These are phyloP conservation scores for Anticlea derivata DNA, from an alignment of 2,888 invertebrate species.

Conservation along the genomic window DNA sequence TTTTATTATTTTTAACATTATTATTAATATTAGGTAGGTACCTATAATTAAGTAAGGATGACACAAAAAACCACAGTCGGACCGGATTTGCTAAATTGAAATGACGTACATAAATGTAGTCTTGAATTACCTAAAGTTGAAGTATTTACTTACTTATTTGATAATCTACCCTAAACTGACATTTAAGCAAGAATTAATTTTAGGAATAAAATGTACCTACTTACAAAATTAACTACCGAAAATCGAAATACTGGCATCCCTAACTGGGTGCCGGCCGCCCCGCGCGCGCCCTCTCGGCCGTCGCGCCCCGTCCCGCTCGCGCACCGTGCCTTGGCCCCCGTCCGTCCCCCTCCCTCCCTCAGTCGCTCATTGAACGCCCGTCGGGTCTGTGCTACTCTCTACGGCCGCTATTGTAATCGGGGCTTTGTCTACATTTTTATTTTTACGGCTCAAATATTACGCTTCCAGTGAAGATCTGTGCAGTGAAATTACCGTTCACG, in stretches of 20 bases:
- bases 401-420: constrained; percentile 63
- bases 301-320: constrained; percentile 37
- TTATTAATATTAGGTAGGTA: not conserved
- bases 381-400: constrained; percentile 64
- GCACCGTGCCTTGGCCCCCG: constrained; percentile 18
- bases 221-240: too few species aligned
- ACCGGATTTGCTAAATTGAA: too few species aligned
- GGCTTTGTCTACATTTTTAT: constrained; percentile 71
- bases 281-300: constrained; percentile 45
- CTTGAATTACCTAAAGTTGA: too few species aligned
- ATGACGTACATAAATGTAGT: too few species aligned
- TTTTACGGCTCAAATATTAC: constrained; percentile 63
- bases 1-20: too few species aligned
- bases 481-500: constrained; percentile 78
- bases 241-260: constrained; percentile 44
- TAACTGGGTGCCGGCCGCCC: constrained; percentile 34
- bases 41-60: too few species aligned
- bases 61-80: too few species aligned
- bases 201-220: too few species aligned
- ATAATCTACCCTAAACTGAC: too few species aligned
- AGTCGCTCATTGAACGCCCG: constrained; percentile 76
- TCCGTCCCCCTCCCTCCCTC: constrained; percentile 53
- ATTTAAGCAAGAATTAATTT: too few species aligned
- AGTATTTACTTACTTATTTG: too few species aligned
- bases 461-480: constrained; percentile 66